Evolutionary conservation across 2,113 vertebrate species (phyloP), one percentile per base, ranked within the genome.

Genomic region (Phylloscopus trochiloides): DNA sequence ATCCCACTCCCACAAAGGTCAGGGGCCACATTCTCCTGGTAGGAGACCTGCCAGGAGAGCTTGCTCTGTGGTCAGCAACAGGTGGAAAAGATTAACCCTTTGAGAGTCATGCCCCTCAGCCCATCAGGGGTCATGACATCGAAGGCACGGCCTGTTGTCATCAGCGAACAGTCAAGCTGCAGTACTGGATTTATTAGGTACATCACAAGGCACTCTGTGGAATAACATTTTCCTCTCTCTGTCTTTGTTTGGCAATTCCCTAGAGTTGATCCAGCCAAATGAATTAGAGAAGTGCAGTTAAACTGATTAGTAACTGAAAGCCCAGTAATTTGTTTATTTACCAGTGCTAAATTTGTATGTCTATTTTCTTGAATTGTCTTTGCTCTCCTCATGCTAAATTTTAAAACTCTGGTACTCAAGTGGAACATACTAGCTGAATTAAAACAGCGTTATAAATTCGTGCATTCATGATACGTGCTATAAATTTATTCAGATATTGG

Each of bases 51-150:
- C 50, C 81, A 88, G 77, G 32, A 80, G 20, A 88, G 79, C 88
- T 91, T 83, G 75, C 68, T 88, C 88, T 88, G 89, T 96, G 88
- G 91, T 88, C 96, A 96, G 84, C 66, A 96, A 92, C 97, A 97
- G 96, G 97, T 97, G 97, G 96, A 75, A 97, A 93, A 97, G 90
- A 97, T 97, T 97, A 97, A 95, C 96, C 81, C 94, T 96, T 93
- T 96, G 55, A 90, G 94, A 96, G 80, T 95, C 87, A 77, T 94
- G 94, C 90, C 94, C 94, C 86, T 87, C 38, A 85, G 57, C 86
- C 71, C 68, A 63, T 21, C 84, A 95, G 75, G 63, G 97, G 96
- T 97, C 97, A 96, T 28, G 88, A 90, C 81, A 83, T 36, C 0
- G 63, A 81, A 96, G 65, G 68, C 86, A 90, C 4, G 51, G 84